Percentiles rank a stretch among this genome's conserved stretches.
Evolutionary conservation across 2,113 vertebrate genomes (phyloP).

Genomic region (Apodemus sylvaticus): DNA sequence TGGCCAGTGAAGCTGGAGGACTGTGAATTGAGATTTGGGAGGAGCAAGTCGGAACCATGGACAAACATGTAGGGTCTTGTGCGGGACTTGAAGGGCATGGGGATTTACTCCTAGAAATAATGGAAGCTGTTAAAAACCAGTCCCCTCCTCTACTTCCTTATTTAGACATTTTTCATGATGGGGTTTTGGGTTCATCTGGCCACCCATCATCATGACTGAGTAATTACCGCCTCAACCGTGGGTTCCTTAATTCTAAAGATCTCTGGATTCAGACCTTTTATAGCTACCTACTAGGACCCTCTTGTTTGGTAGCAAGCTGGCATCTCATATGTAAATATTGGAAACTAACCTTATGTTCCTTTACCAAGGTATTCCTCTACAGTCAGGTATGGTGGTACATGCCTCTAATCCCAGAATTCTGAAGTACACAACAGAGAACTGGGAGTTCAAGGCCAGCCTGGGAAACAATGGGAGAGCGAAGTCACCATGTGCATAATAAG

Average conservation of each 20-base stretch:
- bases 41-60: background rate
- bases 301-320: background rate
- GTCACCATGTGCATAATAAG: background rate
- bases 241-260: background rate
- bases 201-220: background rate
- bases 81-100: background rate
- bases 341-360: background rate
- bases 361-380: background rate
- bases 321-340: background rate
- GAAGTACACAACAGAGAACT: background rate
- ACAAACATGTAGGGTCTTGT: background rate
- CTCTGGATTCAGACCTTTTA: background rate
- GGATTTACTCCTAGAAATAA: background rate
- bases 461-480: background rate
- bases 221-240: background rate
- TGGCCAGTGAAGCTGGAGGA: background rate
- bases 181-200: background rate
- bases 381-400: background rate
- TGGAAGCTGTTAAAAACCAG: background rate
- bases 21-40: background rate
- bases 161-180: background rate
- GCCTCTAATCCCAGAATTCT: background rate
- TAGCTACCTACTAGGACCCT: background rate
- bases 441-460: background rate
- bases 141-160: background rate